Evolutionary conservation across 2,113 vertebrate species (phyloP).

Genomic region (Vulpes ferrilata): DNA sequence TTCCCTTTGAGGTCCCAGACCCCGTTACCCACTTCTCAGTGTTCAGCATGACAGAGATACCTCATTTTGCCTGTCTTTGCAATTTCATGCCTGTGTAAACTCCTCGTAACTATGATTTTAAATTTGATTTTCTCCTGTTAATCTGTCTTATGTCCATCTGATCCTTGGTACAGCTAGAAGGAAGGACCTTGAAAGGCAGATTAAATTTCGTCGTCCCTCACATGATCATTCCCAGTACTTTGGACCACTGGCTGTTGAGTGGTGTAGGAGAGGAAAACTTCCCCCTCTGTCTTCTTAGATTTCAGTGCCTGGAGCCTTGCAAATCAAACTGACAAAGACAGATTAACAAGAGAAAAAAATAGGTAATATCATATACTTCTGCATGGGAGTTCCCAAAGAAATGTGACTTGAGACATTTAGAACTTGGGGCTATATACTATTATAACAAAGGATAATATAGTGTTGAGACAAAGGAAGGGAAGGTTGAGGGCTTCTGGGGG

Average conservation of each 20-base stretch:
- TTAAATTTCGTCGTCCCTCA: not conserved
- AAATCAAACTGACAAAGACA: not conserved
- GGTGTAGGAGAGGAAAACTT: not conserved
- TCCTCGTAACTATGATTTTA: not conserved
- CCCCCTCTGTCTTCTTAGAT: not conserved
- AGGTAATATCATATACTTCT: not conserved
- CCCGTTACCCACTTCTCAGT: not conserved
- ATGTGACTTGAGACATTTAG: not conserved
- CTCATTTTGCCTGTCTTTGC: not conserved
- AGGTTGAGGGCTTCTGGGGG: not conserved
- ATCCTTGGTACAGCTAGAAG: not conserved
- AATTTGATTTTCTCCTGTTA: not conserved
- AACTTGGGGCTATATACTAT: not conserved
- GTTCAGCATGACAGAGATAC: not conserved
- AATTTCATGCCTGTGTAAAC: not conserved
- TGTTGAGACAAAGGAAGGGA: not conserved
- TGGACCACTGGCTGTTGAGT: not conserved
- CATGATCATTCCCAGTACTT: not conserved
- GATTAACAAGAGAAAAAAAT: not conserved
- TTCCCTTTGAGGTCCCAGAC: not conserved
- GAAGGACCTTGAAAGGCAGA: not conserved
- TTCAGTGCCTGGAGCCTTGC: not conserved
- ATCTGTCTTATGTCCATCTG: not conserved
- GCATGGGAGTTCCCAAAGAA: not conserved
- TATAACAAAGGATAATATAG: not conserved